Conservation (phyloP, 2,888 invertebrate species). For the Yponomeuta plumbellus region DNA sequence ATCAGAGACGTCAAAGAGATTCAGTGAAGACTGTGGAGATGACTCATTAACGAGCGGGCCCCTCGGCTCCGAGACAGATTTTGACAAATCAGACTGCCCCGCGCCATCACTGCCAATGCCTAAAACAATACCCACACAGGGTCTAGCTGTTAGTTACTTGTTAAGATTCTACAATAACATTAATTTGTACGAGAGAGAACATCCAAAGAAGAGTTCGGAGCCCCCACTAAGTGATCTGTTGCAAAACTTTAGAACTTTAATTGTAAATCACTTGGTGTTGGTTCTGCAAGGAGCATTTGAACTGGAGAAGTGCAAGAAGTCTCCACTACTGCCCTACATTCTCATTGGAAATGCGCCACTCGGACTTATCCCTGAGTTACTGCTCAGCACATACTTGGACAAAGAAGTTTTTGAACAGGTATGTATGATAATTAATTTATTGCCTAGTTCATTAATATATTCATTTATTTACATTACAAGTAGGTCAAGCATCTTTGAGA, state of each 20-base stretch:
- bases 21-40: conserved; percentile 64
- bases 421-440: conserved; percentile 35
- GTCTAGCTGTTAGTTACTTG: conserved; percentile 64
- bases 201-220: conserved; percentile 85
- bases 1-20: conserved; percentile 59
- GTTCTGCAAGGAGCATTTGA: conserved; percentile 73
- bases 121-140: conserved; percentile 59
- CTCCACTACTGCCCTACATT: conserved; percentile 82
- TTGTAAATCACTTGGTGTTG: conserved; percentile 77
- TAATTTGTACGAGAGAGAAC: conserved; percentile 82
- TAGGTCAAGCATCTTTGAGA: neutral
- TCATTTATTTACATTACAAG: neutral
- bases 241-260: conserved; percentile 70
- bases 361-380: conserved; percentile 83
- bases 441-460: neutral
- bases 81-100: conserved; percentile 61
- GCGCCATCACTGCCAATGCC: conserved; percentile 62
- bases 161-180: conserved; percentile 80
- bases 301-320: conserved; percentile 70
- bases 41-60: conserved; percentile 52
- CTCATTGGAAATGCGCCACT: conserved; percentile 83
- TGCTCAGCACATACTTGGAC: conserved; percentile 78
- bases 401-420: conserved; percentile 75
- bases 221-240: conserved; percentile 84
- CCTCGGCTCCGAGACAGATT: conserved; percentile 48